Base-by-base conservation (phyloP, 1,140 invertebrate species). In the Chironomus tepperi region DNA sequence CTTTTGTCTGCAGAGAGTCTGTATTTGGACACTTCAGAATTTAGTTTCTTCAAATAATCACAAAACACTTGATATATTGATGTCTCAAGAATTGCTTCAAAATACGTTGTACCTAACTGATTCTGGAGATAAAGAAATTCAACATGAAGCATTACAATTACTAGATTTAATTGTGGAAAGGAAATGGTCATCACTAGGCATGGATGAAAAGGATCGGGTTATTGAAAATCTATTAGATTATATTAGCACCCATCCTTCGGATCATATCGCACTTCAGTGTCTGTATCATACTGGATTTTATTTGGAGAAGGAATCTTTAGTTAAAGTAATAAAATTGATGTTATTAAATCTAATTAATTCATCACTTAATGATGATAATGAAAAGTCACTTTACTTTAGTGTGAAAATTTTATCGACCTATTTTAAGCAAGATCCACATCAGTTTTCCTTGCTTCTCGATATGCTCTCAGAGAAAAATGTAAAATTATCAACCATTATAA, bases 11-110 rank as follows among this genome's bases (percentile, higher is more conserved):
- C 7, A 57, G 57, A 78, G 76, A 16, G 76, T 76, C 8, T 79
- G 77, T 42, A 74, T 82, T 1, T 82, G 81, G 81, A 80, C 78
- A 8, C 16, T 82, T 65, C 77, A 78, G 7, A 81, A 82, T 67
- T 76, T 81, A 3, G 42, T 34, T 1, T 34, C 81, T 15, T 75
- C 75, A 18, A 80, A 79, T 0, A 77, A 79, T 42, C 57, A 34
- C 0, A 80, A 80, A 42, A 77, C 77, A 0, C 74, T 75, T 7
- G 74, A 74, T 12, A 78, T 42, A 0, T 18, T 82, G 57, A 74
- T 81, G 0, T 77, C 79, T 75, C 79, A 80, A 79, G 79, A 81
- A 64, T 12, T 81, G 42, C 70, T 79, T 18, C 9, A n/a, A 70
- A 70, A 18, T 21, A 18, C 5, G 0, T 16, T 70, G 1, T 21